Percentiles rank a stretch among this genome's conserved stretches.
Conservation (phyloP, 2,888 invertebrate species). For the Dyspetes luteomarginatus region DNA sequence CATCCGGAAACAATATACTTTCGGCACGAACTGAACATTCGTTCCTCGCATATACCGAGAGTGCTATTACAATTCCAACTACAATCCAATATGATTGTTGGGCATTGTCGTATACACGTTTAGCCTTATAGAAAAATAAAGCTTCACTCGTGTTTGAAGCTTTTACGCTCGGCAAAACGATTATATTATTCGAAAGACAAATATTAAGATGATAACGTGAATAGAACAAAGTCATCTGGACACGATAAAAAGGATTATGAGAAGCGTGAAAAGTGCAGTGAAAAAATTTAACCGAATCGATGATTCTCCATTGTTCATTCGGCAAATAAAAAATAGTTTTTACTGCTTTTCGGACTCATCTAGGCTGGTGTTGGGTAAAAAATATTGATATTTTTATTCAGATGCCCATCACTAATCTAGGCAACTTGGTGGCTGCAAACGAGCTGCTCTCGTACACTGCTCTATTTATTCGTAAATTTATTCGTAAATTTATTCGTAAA, state of each 20-base stretch:
- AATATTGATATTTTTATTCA: no score
- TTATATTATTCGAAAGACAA: constrained; percentile 13
- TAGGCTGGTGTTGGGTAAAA: no score
- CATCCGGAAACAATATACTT: constrained; percentile 53
- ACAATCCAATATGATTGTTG: constrained; percentile 13
- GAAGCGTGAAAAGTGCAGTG: neutral
- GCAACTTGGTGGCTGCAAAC: no score
- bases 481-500: neutral
- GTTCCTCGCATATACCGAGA: constrained; percentile 31
- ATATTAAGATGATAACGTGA: neutral
- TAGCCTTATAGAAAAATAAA: neutral
- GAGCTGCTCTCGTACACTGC: no score
- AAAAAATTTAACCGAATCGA: neutral
- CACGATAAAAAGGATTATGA: neutral
- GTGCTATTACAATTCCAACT: constrained; percentile 32
- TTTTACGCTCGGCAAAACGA: constrained; percentile 20
- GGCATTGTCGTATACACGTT: constrained; percentile 31
- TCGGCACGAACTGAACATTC: constrained; percentile 33
- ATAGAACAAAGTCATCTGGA: neutral
- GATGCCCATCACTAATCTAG: no score
- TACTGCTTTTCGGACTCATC: neutral
- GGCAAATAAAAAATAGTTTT: neutral
- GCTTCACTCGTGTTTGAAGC: constrained; percentile 22
- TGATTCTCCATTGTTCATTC: neutral
- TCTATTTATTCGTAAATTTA: neutral